Percentiles rank a stretch among this genome's conserved stretches.
phyloP scores from a whole-genome alignment of 1,140 invertebrate genomes.

The Dendroctonus ponderosae region DNA sequence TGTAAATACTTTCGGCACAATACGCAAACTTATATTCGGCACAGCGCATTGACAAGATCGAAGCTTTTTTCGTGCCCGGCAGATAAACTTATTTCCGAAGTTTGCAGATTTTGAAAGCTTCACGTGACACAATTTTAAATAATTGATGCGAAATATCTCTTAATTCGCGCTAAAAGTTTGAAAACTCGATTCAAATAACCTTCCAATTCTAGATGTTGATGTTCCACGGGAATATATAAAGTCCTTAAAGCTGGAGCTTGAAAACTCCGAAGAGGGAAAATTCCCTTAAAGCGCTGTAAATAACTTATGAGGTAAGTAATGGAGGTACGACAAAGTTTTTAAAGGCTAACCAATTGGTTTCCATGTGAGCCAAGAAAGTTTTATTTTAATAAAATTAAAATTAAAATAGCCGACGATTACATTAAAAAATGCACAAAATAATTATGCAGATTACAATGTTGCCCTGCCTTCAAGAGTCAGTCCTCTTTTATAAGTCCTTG shows the following conservation, averaged over 20 bases:
- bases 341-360: too few species aligned
- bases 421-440: too few species aligned
- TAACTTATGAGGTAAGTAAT: background rate
- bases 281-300: background rate
- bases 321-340: too few species aligned
- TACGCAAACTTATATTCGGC: too few species aligned
- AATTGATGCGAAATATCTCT: constrained; percentile 7
- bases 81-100: constrained; percentile 7
- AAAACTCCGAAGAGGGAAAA: background rate
- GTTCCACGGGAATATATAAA: background rate
- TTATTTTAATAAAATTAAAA: too few species aligned
- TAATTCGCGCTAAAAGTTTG: constrained; percentile 9
- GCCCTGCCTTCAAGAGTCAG: too few species aligned
- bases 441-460: too few species aligned
- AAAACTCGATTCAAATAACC: constrained; percentile 11
- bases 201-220: constrained; percentile 4
- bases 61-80: constrained; percentile 4
- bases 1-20: too few species aligned
- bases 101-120: constrained; percentile 4
- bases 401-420: too few species aligned
- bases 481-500: too few species aligned
- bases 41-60: constrained; percentile 1
- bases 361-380: too few species aligned
- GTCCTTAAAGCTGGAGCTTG: background rate
- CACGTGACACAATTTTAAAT: constrained; percentile 6